phyloP scores from a whole-genome alignment of 1,140 invertebrate genomes.

The Cecropterus lyciades region DNA sequence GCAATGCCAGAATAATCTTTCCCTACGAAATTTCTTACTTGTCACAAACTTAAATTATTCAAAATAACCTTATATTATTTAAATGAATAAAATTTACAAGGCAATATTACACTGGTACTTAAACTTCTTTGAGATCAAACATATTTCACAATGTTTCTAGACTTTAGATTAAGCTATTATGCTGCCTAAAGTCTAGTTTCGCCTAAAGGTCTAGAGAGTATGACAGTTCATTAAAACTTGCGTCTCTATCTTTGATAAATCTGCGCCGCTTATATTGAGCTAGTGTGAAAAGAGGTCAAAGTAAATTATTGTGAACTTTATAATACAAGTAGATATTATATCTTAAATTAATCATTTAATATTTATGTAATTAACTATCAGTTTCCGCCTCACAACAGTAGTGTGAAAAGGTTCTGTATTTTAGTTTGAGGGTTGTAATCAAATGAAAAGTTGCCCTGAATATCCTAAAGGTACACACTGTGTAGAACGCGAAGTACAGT shows the following conservation, averaged over 20 bases:
- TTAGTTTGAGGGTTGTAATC: no score
- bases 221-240: constrained; percentile 24
- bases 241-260: constrained; percentile 14
- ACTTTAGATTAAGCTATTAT: constrained; percentile 24
- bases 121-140: neutral
- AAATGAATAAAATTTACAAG: neutral
- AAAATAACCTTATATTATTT: neutral
- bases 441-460: no score
- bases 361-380: no score
- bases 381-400: no score
- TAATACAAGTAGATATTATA: no score
- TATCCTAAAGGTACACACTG: no score
- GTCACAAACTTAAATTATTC: constrained; percentile 3
- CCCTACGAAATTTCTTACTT: neutral
- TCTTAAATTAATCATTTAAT: no score
- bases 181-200: constrained; percentile 11
- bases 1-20: no score
- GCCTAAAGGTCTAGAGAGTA: constrained; percentile 9
- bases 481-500: no score
- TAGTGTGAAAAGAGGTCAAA: constrained; percentile 7
- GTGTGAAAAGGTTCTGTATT: no score
- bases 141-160: constrained; percentile 15
- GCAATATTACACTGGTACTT: neutral
- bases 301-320: neutral
- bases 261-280: constrained; percentile 10